Conservation (phyloP, 2,113 vertebrate genomes). For the Lycaon pictus region DNA sequence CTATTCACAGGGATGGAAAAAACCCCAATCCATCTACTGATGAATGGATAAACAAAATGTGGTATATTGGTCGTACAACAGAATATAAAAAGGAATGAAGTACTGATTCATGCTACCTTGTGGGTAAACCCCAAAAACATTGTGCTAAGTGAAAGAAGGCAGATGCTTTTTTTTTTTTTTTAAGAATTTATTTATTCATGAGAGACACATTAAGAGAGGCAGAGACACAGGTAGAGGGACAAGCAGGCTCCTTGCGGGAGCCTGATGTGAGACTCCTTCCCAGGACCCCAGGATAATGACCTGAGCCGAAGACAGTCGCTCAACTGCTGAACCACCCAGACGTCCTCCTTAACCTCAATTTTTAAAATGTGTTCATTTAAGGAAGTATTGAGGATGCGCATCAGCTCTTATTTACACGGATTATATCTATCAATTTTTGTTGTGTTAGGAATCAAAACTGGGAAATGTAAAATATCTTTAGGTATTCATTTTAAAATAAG, state of each 20-base stretch:
- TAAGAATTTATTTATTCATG: too few species aligned
- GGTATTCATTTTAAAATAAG: neutral
- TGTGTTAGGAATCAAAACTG: neutral
- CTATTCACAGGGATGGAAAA: neutral
- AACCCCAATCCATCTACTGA: neutral
- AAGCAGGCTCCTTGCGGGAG: too few species aligned
- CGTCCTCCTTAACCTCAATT: neutral
- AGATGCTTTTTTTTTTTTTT: too few species aligned
- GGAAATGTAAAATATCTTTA: neutral
- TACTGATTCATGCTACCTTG: neutral
- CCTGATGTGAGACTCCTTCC: too few species aligned
- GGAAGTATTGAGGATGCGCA: neutral
- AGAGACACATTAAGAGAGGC: too few species aligned
- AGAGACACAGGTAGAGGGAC: too few species aligned
- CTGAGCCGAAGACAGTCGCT: too few species aligned
- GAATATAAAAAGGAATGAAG: neutral
- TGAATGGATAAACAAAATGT: neutral
- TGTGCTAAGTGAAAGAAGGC: neutral
- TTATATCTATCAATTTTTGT: neutral
- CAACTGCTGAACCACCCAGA: too few species aligned
- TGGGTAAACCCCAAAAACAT: neutral
- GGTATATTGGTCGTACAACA: accelerated
- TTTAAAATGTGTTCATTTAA: neutral
- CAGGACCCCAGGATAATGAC: too few species aligned
- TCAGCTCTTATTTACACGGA: neutral